Percentiles rank a stretch among this genome's conserved stretches.
These are phyloP conservation scores for Eclectus roratus DNA, from an alignment of 2,113 vertebrate genomes.

Conservation along the genomic window DNA sequence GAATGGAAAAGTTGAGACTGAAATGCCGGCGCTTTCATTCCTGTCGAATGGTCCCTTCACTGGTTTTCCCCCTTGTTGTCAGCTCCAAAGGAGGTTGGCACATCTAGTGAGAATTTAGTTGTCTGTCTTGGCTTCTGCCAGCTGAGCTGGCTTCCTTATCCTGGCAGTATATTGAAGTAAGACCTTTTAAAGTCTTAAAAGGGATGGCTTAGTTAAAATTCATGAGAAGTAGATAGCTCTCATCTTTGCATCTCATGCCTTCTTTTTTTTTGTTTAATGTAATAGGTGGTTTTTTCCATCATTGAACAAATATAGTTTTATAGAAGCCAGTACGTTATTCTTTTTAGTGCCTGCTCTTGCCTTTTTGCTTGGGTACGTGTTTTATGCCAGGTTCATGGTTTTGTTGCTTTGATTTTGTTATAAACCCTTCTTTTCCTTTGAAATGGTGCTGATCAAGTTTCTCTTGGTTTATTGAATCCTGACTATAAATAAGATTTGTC, in stretches of 20 bases:
- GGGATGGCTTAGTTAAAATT: constrained; percentile 10
- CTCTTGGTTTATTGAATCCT: not conserved
- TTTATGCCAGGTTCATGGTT: constrained; percentile 19
- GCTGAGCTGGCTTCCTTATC: not conserved
- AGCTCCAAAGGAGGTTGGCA: not conserved
- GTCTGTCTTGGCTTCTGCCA: constrained; percentile 2
- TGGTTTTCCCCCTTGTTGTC: not conserved
- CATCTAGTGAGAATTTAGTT: not conserved
- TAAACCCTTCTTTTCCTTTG: not conserved
- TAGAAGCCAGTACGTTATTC: constrained; percentile 22
- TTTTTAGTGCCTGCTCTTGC: not conserved
- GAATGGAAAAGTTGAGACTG: constrained; percentile 17
- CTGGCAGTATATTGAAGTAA: constrained; percentile 13
- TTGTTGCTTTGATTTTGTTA: not conserved
- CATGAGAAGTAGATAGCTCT: not conserved
- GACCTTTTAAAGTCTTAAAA: not conserved
- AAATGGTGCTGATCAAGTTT: constrained; percentile 15
- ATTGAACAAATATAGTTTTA: constrained; percentile 28
- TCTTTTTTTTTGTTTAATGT: not conserved
- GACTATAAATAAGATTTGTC: not conserved
- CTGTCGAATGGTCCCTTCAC: not conserved
- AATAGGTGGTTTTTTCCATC: not conserved
- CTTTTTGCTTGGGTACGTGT: not conserved
- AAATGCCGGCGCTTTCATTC: not conserved
- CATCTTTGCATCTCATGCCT: not conserved